These are phyloP conservation scores for Knipowitschia caucasica DNA, from an alignment of 2,797 vertebrate genomes.

Conservation along the genomic window DNA sequence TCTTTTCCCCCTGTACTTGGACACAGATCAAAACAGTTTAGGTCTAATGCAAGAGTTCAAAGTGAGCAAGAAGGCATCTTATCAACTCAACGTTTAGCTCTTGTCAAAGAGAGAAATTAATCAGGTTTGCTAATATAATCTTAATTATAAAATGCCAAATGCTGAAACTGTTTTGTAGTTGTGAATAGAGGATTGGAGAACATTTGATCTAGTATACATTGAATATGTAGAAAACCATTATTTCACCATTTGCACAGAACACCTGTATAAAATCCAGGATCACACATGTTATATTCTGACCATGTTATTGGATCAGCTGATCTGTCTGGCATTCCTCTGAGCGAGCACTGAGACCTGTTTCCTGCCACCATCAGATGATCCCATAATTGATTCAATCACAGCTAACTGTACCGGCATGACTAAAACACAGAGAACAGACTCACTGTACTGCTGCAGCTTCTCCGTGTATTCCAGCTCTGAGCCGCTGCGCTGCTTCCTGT, in stretches of 20 bases:
- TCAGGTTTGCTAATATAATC: background rate
- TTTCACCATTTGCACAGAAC: background rate
- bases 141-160: background rate
- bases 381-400: conserved; percentile 62
- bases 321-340: conserved; percentile 20
- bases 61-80: background rate
- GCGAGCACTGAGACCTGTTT: conserved; percentile 26
- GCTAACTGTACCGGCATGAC: conserved; percentile 55
- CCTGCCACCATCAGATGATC: conserved; percentile 51
- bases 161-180: background rate
- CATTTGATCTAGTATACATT: too few relatives aligned
- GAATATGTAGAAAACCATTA: background rate
- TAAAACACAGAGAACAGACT: conserved; percentile 61
- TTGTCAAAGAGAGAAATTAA: background rate
- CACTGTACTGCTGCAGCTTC: conserved; percentile 97
- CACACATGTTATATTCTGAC: background rate
- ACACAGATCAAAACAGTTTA: too few relatives aligned
- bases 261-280: background rate
- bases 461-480: conserved; percentile 95
- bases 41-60: background rate
- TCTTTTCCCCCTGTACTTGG: too few relatives aligned
- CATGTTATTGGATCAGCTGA: conserved; percentile 2
- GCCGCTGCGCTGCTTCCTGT: conserved; percentile 90
- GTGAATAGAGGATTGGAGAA: too few relatives aligned
- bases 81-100: background rate